These are phyloP conservation scores for Varanus komodoensis DNA, from an alignment of 2,113 vertebrate species.

Conservation along the genomic window DNA sequence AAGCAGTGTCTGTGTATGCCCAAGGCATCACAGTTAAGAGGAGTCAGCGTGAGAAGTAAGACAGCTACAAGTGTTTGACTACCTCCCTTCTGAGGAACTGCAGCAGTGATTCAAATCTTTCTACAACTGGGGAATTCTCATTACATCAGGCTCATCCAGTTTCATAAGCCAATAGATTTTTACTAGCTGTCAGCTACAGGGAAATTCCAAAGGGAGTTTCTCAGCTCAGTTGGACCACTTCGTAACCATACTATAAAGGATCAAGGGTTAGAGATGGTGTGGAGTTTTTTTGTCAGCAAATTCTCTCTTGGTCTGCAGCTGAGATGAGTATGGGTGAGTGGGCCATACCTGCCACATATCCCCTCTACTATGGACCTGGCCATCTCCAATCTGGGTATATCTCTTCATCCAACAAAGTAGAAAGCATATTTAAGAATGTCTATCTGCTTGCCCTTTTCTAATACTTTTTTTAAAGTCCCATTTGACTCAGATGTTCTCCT, in stretches of 20 bases:
- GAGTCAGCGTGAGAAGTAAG: no score
- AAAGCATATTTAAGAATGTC: not conserved
- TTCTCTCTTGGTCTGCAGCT: not conserved
- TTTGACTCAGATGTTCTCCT: not conserved
- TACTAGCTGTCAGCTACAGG: slow-evolving; percentile 7
- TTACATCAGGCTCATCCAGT: not conserved
- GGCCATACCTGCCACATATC: not conserved
- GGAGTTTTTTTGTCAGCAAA: not conserved
- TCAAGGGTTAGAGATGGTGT: not conserved
- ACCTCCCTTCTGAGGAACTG: not conserved
- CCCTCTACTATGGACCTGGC: no score
- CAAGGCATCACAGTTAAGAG: not conserved
- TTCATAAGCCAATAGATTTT: slow-evolving; percentile 6
- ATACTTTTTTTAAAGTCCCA: not conserved
- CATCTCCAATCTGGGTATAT: not conserved
- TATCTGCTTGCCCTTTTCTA: not conserved
- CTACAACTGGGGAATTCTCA: slow-evolving; percentile 14
- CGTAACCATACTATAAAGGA: not conserved
- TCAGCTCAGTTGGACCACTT: not conserved
- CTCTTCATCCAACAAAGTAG: not conserved
- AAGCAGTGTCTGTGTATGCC: not conserved
- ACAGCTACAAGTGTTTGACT: not conserved
- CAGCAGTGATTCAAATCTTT: slow-evolving; percentile 3
- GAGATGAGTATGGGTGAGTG: not conserved
- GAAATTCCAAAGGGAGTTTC: slow-evolving; percentile 26